Base-by-base conservation (phyloP, 2,113 vertebrate species). In the Agapornis roseicollis region DNA sequence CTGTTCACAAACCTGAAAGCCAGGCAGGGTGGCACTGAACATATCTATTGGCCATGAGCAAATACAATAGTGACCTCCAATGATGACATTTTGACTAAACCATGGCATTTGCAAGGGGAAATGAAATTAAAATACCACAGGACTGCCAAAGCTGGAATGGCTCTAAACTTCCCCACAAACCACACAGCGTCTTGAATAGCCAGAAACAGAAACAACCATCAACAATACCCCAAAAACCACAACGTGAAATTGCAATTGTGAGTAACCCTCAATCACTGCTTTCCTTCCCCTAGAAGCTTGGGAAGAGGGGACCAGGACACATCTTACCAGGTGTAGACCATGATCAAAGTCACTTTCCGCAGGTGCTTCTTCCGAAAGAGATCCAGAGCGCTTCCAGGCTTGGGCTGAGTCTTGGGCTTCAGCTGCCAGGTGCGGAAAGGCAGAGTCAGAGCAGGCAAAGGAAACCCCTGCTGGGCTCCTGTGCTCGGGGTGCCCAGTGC, bases 1-100 rank as follows among this genome's bases (percentile, higher is more conserved):
- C 98, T 99, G 69, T 98, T 98, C 82, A 96, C 98, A 97, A 99
- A 99, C 99, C 99, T 99, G 65, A 46, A 58, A 96, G 33, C 29
- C 28, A 5, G 85, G 47, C 70, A 90, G 17, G 33, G 25, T 31
- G 46, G 13, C 58, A 85, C 53, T 80, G 13, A 94, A 55, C 13
- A n/a, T 13, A 56, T 8, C n/a, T 52, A 8, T 37, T 33, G 20
- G 13, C 11, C 20, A 18, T 11, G 23, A 92, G 20, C 3, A 88
- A 77, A 63, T 9, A 47, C 31, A 70, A 7, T 37, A 50, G 0
- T 64, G 28, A 64, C 24, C 42, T 74, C 68, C 31, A 58, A 0
- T 9, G 29, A 52, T 23, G 50, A 66, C 14, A 61, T 23, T 66
- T 69, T 65, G 41, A 85, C 19, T 11, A 82, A 55, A 10, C 2